Conservation (phyloP, 2,888 invertebrate genomes). For the Halictus ligatus region DNA sequence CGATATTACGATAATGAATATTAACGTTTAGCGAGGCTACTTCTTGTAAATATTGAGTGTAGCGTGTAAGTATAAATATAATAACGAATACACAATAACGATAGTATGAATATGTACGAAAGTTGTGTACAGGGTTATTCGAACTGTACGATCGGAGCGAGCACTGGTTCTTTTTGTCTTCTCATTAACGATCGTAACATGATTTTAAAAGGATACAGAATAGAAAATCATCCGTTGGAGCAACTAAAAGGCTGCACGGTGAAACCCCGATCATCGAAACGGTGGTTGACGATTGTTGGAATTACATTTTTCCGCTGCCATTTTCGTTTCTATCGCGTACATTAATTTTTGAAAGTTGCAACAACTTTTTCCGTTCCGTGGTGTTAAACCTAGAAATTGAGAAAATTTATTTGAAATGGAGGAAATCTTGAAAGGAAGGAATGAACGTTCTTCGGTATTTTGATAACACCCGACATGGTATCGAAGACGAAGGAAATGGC, state of each 20-base stretch:
- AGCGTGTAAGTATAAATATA: constrained; percentile 59
- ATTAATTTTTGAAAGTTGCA: not conserved
- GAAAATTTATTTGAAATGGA: not conserved
- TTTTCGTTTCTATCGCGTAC: not conserved
- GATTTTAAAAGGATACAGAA: not conserved
- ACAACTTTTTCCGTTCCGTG: not conserved
- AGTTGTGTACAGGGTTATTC: constrained; percentile 60
- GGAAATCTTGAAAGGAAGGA: not conserved
- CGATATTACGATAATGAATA: constrained; percentile 76
- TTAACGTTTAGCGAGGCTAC: constrained; percentile 75
- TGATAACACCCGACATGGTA: not conserved
- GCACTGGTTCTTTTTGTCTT: not conserved
- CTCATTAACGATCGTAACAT: not conserved
- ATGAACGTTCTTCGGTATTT: not conserved
- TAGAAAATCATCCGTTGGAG: not conserved
- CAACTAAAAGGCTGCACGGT: not conserved
- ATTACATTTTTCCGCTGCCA: not conserved
- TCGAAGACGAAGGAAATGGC: not conserved
- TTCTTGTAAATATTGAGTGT: constrained; percentile 81
- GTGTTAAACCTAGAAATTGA: not conserved
- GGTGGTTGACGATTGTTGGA: not conserved
- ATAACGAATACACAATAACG: constrained; percentile 49
- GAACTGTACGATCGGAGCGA: constrained; percentile 32
- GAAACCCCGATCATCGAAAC: not conserved
- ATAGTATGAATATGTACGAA: constrained; percentile 40